Conservation (phyloP, 2,888 invertebrate genomes). For the Stenurella melanura region DNA sequence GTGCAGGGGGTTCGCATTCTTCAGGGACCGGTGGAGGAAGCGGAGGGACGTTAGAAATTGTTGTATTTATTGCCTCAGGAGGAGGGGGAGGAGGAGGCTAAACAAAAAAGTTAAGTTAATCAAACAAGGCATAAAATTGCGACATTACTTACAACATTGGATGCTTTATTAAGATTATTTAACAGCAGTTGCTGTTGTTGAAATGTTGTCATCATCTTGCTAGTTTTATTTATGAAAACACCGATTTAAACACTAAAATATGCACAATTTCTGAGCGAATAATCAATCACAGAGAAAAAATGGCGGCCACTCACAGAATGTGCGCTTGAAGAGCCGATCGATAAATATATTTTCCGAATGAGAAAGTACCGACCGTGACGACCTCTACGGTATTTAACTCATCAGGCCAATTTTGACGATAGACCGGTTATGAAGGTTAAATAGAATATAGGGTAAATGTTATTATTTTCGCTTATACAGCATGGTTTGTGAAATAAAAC, state of each 20-base stretch:
- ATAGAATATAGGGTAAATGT: no score
- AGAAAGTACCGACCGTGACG: background rate
- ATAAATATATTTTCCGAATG: background rate
- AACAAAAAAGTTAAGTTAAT: conserved; percentile 14
- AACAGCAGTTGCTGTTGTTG: conserved; percentile 67
- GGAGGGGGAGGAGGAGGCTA: conserved; percentile 31
- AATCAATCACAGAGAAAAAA: background rate
- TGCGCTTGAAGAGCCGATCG: background rate
- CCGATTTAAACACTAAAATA: background rate
- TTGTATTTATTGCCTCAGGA: background rate
- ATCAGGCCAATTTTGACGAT: no score
- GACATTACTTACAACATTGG: conserved; percentile 45
- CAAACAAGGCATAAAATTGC: background rate
- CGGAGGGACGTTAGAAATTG: conserved; percentile 37
- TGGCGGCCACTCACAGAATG: background rate
- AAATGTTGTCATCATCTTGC: conserved; percentile 70
- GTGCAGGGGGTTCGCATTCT: conserved; percentile 68
- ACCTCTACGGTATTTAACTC: background rate
- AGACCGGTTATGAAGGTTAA: no score
- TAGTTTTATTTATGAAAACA: background rate
- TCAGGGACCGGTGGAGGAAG: conserved; percentile 33
- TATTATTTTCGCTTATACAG: no score
- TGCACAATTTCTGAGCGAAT: background rate
- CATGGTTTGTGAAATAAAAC: no score
- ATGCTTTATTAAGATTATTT: conserved; percentile 41